These are phyloP conservation scores for Lepilemur ruficaudatus DNA, from an alignment of 2,797 vertebrate species.

Conservation along the genomic window DNA sequence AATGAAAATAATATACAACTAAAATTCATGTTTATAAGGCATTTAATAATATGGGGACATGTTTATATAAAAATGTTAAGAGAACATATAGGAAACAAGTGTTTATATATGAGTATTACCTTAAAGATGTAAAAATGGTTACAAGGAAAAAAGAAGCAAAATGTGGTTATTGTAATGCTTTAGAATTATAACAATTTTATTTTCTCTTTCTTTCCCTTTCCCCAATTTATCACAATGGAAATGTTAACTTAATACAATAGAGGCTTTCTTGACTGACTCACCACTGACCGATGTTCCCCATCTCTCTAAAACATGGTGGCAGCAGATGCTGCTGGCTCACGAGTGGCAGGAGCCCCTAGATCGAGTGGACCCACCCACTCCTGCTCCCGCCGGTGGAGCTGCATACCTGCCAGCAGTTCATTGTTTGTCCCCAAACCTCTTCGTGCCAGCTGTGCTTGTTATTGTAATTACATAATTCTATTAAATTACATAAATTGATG, in stretches of 20 bases:
- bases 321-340: not conserved
- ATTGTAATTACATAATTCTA: conserved; percentile 66
- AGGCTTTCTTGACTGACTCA: not conserved
- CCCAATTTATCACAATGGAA: not conserved
- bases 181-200: not conserved
- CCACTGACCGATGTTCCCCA: not conserved
- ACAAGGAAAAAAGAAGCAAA: not conserved
- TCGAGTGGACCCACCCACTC: not conserved
- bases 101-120: not conserved
- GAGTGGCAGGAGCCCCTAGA: not conserved
- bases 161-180: not conserved
- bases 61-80: not conserved
- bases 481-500: conserved; percentile 71
- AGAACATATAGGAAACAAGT: not conserved
- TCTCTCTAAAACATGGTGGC: not conserved
- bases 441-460: conserved; percentile 64
- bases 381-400: not conserved
- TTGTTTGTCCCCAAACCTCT: not conserved
- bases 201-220: not conserved
- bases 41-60: not conserved
- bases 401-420: conserved; percentile 43
- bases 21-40: not conserved
- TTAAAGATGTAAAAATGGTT: not conserved
- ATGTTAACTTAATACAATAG: not conserved
- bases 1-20: not conserved